Evolutionary conservation across 2,888 invertebrate species (phyloP).

Genomic region (Rugalucina vietnamica): DNA sequence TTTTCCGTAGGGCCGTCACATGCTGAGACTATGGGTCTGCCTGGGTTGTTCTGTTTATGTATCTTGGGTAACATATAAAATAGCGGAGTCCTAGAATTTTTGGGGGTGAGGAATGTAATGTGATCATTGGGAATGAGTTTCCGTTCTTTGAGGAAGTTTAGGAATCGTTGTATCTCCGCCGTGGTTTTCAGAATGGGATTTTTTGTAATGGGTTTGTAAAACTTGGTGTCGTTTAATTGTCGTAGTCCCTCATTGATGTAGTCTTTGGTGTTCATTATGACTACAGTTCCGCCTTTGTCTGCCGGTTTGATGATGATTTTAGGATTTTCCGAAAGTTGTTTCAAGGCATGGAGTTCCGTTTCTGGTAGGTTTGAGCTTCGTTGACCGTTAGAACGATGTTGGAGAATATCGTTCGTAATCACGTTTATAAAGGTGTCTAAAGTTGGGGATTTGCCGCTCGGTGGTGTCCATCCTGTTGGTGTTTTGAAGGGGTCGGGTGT

Average conservation of each 20-base stretch:
- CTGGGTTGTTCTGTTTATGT: slow-evolving; percentile 8
- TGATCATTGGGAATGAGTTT: neutral
- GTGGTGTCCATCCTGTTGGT: neutral
- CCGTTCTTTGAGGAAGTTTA: neutral
- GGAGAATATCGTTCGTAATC: neutral
- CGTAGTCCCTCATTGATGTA: neutral
- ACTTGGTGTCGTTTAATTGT: neutral
- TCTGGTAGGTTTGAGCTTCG: neutral
- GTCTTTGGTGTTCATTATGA: neutral
- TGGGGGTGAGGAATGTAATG: neutral
- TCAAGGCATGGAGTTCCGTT: neutral
- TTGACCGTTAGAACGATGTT: neutral
- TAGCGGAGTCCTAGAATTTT: neutral
- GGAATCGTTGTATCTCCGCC: neutral
- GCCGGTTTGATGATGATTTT: neutral
- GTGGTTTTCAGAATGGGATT: neutral
- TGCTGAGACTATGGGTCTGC: slow-evolving; percentile 16
- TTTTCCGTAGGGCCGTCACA: slow-evolving; percentile 17
- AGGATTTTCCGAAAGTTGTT: neutral
- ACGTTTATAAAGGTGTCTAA: neutral
- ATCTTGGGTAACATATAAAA: neutral
- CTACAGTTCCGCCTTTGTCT: neutral
- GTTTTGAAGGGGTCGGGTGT: neutral
- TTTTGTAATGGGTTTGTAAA: neutral
- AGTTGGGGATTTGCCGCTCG: neutral